These are phyloP conservation scores for Anoplolepis gracilipes DNA, from an alignment of 1,140 invertebrate genomes.

Conservation along the genomic window DNA sequence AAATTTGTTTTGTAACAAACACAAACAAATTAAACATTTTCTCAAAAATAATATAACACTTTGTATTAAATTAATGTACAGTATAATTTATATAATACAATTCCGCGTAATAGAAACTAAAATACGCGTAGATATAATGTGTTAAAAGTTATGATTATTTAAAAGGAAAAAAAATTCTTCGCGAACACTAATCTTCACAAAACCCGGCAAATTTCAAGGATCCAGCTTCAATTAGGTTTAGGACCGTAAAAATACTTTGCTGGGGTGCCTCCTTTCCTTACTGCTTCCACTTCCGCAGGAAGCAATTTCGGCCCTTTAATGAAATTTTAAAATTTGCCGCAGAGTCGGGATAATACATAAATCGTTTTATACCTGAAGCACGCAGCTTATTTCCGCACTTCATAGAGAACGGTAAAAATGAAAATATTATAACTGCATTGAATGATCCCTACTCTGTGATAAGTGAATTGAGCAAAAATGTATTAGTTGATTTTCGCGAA, in stretches of 20 bases:
- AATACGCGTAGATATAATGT: not conserved
- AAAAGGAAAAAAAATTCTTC: constrained; percentile 51
- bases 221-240: constrained; percentile 77
- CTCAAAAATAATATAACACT: not conserved
- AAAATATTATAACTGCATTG: constrained; percentile 40
- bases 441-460: not conserved
- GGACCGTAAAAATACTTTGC: constrained; percentile 73
- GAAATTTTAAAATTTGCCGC: constrained; percentile 77
- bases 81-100: not conserved
- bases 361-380: constrained; percentile 54
- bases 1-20: not conserved
- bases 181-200: constrained; percentile 58
- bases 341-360: constrained; percentile 63
- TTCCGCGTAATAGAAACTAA: not conserved
- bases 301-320: constrained; percentile 78
- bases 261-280: constrained; percentile 34
- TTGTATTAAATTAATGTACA: not conserved
- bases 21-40: not conserved
- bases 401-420: constrained; percentile 9
- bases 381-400: constrained; percentile 58
- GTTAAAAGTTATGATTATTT: constrained; percentile 59
- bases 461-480: constrained; percentile 7
- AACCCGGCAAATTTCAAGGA: constrained; percentile 67
- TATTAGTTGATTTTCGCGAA: not conserved
- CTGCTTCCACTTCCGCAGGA: constrained; percentile 64